phyloP scores from a whole-genome alignment of 2,888 invertebrate genomes.

The Oligia fasciuncula region DNA sequence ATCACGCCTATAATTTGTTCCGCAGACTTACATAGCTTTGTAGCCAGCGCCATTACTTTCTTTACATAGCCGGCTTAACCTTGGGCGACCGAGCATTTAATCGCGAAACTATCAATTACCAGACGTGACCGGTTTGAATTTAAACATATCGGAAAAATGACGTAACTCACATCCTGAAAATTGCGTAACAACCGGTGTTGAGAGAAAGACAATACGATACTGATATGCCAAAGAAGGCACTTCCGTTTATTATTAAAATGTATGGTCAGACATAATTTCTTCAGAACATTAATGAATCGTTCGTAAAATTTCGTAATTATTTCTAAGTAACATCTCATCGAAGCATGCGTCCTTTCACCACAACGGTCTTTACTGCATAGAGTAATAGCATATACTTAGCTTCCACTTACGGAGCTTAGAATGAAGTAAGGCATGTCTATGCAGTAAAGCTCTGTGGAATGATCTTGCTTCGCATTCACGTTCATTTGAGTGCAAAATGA shows the following conservation, averaged over 20 bases:
- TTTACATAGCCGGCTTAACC: slow-evolving; percentile 74
- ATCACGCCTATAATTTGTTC: slow-evolving; percentile 73
- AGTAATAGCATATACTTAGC: slow-evolving; percentile 49
- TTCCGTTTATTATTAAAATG: slow-evolving; percentile 73
- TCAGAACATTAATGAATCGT: slow-evolving; percentile 70
- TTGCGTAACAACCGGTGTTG: slow-evolving; percentile 45
- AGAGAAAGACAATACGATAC: slow-evolving; percentile 57
- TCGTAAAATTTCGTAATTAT: slow-evolving; percentile 70
- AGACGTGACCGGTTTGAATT: slow-evolving; percentile 59
- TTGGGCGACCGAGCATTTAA: slow-evolving; percentile 68
- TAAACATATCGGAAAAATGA: slow-evolving; percentile 61
- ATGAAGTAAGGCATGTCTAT: slow-evolving; percentile 68
- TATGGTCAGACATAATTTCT: slow-evolving; percentile 51
- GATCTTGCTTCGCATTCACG: slow-evolving; percentile 65
- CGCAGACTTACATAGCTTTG: slow-evolving; percentile 63
- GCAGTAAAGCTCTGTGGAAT: slow-evolving; percentile 60
- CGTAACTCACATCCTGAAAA: slow-evolving; percentile 67
- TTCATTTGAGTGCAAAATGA: slow-evolving; percentile 66
- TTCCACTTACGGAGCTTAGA: slow-evolving; percentile 64
- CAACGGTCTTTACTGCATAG: slow-evolving; percentile 39
- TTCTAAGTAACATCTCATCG: slow-evolving; percentile 62
- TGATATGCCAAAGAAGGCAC: slow-evolving; percentile 62
- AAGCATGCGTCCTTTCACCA: slow-evolving; percentile 71
- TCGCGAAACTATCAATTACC: slow-evolving; percentile 64
- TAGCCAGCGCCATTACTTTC: slow-evolving; percentile 59